These are phyloP conservation scores for Anguilla marmorata DNA, from an alignment of 2,797 vertebrate species.

Conservation along the genomic window DNA sequence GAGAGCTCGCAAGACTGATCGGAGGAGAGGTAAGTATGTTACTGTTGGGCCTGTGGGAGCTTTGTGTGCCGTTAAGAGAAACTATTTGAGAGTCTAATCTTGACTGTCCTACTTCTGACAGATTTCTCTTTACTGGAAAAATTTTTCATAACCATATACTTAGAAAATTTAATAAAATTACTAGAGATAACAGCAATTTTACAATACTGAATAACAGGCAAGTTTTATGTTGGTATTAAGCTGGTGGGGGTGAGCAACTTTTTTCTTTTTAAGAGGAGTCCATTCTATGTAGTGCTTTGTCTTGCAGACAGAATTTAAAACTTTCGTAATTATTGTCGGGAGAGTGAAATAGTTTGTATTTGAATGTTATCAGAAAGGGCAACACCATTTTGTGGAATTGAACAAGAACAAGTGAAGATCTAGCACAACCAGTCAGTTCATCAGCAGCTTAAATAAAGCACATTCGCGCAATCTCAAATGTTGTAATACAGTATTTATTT, in stretches of 20 bases:
- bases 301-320: background rate
- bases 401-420: background rate
- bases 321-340: conserved; percentile 1
- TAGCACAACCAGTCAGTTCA: background rate
- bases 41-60: background rate
- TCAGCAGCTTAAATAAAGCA: conserved; percentile 20
- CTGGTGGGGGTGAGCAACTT: background rate
- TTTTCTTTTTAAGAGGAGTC: background rate
- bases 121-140: background rate
- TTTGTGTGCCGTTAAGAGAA: background rate
- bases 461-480: conserved; percentile 9
- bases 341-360: conserved; percentile 7
- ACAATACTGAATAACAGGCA: background rate
- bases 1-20: background rate
- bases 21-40: background rate
- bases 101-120: background rate
- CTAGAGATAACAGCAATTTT: background rate
- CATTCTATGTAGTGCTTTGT: background rate
- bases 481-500: conserved; percentile 19
- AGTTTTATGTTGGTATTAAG: background rate
- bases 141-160: background rate
- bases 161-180: background rate
- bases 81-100: background rate
- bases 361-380: conserved; percentile 8
- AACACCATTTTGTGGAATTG: background rate